These are phyloP conservation scores for Microchrysa polita DNA, from an alignment of 2,888 invertebrate genomes.

Conservation along the genomic window DNA sequence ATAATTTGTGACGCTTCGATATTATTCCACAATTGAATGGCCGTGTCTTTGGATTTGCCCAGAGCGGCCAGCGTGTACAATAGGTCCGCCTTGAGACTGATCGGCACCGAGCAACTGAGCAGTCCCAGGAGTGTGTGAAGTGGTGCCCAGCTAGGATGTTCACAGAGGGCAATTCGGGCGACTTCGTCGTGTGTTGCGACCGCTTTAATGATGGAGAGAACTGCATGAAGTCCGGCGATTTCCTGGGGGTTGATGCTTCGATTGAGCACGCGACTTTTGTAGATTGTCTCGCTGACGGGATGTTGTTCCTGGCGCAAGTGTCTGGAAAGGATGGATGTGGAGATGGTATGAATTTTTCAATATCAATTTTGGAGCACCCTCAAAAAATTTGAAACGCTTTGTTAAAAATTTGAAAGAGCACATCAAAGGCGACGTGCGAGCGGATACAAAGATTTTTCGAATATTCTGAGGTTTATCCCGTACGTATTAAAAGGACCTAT, in stretches of 20 bases:
- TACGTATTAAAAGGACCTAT: too few relatives aligned
- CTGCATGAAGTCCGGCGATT: constrained; percentile 85
- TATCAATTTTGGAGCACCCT: background rate
- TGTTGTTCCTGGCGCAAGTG: constrained; percentile 77
- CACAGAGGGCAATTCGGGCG: constrained; percentile 82
- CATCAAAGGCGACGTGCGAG: too few relatives aligned
- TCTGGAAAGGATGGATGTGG: constrained; percentile 60
- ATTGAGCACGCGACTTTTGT: constrained; percentile 67
- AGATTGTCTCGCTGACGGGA: constrained; percentile 73
- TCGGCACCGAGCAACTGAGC: constrained; percentile 86
- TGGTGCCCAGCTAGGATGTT: constrained; percentile 89
- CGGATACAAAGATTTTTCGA: too few relatives aligned
- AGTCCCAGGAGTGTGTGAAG: constrained; percentile 82
- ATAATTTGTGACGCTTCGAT: constrained; percentile 85
- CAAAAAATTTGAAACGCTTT: too few relatives aligned
- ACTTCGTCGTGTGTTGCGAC: constrained; percentile 84
- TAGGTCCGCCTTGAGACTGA: constrained; percentile 85
- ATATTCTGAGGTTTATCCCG: too few relatives aligned
- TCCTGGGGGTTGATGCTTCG: constrained; percentile 80
- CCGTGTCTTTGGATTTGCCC: constrained; percentile 79
- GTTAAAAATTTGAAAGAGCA: too few relatives aligned
- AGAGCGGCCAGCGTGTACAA: constrained; percentile 82
- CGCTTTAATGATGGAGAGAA: constrained; percentile 78
- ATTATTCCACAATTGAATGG: constrained; percentile 85
- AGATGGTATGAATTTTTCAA: background rate